Evolutionary conservation across 2,113 vertebrate genomes (phyloP).

Genomic region (rabbit (Oryctolagus cuniculus)): DNA sequence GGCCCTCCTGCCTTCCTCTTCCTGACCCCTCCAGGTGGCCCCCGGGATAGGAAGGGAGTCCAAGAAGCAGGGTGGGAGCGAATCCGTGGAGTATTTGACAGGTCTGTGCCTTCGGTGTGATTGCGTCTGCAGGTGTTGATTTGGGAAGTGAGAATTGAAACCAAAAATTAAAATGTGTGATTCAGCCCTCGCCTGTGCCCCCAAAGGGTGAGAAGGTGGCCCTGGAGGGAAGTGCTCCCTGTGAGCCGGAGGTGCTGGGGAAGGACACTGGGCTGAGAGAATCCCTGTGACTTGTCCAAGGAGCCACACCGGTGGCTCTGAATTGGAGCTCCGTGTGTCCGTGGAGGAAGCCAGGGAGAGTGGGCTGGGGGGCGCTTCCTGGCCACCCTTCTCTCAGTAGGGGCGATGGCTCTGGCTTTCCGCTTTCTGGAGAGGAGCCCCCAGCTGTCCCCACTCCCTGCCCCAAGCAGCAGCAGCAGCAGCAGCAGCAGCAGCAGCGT

Average conservation of each 20-base stretch:
- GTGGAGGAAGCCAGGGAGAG: neutral
- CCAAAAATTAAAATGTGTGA: neutral
- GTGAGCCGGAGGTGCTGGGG: neutral
- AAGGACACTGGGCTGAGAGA: neutral
- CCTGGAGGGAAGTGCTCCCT: fast-evolving
- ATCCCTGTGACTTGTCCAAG: neutral
- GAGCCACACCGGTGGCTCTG: neutral
- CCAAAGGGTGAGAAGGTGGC: neutral
- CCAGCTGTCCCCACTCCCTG: neutral
- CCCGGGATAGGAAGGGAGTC: neutral
- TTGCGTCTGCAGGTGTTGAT: neutral
- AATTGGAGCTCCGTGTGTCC: neutral
- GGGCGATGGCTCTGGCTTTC: neutral
- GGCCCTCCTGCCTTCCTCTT: neutral
- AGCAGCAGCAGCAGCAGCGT: neutral
- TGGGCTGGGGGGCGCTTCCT: neutral
- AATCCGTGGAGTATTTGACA: neutral
- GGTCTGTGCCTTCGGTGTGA: neutral
- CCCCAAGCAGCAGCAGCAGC: neutral
- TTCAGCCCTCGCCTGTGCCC: neutral
- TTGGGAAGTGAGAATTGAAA: constrained; percentile 42
- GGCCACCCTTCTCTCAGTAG: neutral
- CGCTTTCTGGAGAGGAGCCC: neutral
- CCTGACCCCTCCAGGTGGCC: neutral
- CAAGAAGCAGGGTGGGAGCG: neutral